Percentiles rank a stretch among this genome's conserved stretches.
These are phyloP conservation scores for Nomada flava DNA, from an alignment of 2,888 invertebrate species.

Conservation along the genomic window DNA sequence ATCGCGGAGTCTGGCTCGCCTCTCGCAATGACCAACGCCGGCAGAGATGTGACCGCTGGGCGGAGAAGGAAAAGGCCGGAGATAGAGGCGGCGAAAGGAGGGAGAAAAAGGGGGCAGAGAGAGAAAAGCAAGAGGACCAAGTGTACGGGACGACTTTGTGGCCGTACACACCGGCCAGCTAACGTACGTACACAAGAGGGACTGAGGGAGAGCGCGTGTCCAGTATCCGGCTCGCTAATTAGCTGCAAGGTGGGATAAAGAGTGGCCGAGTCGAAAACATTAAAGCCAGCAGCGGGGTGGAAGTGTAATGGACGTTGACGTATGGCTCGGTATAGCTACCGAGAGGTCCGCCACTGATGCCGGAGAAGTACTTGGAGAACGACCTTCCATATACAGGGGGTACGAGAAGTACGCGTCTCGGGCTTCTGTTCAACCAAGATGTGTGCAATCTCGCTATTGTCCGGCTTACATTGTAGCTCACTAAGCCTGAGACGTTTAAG, in stretches of 20 bases:
- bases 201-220: conserved; percentile 72
- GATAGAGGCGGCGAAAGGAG: conserved; percentile 54
- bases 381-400: conserved; percentile 64
- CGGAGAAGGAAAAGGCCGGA: conserved; percentile 52
- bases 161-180: conserved; percentile 35
- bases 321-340: conserved; percentile 71
- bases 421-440: not conserved
- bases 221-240: conserved; percentile 80
- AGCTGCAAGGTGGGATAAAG: conserved; percentile 81
- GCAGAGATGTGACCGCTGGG: conserved; percentile 59
- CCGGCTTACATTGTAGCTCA: conserved; percentile 38
- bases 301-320: conserved; percentile 79
- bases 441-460: conserved; percentile 16
- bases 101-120: conserved; percentile 18
- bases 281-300: conserved; percentile 74
- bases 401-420: conserved; percentile 43
- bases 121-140: conserved; percentile 52
- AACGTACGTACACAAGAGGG: conserved; percentile 30
- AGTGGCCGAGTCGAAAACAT: conserved; percentile 79
- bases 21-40: conserved; percentile 56
- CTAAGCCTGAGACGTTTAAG: not conserved
- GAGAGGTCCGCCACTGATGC: conserved; percentile 65
- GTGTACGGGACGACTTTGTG: conserved; percentile 67
- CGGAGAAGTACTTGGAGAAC: conserved; percentile 67
- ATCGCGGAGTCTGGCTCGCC: conserved; percentile 68